Conservation (phyloP, 2,888 invertebrate genomes). For the Lasioglossum vierecki region DNA sequence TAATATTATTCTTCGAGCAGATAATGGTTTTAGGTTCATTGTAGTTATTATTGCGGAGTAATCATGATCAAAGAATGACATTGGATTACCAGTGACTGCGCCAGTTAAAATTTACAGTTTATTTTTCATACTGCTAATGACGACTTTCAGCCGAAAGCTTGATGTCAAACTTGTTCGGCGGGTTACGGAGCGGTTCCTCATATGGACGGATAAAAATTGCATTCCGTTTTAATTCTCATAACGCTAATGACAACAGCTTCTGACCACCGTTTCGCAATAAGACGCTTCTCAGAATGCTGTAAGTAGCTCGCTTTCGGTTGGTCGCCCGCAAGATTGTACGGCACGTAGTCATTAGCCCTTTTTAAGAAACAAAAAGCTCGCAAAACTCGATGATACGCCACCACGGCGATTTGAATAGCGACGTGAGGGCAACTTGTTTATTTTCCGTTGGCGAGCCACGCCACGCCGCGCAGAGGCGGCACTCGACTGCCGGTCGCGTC, state of each 20-base stretch:
- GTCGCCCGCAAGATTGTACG: background rate
- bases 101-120: too few species aligned
- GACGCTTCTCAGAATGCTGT: background rate
- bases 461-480: constrained; percentile 22
- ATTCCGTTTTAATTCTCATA: background rate
- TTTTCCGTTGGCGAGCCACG: constrained; percentile 28
- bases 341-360: background rate
- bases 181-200: background rate
- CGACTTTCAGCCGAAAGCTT: background rate
- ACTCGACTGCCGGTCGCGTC: constrained; percentile 22
- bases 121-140: too few species aligned
- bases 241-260: background rate
- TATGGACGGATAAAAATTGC: background rate
- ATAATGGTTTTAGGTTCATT: too few species aligned
- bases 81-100: too few species aligned
- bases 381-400: background rate
- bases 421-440: constrained; percentile 29
- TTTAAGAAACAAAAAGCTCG: constrained; percentile 8
- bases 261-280: background rate
- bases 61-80: too few species aligned
- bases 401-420: constrained; percentile 9
- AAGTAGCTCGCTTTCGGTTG: too few species aligned
- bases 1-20: too few species aligned
- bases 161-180: background rate
- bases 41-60: too few species aligned